Evolutionary conservation across 2,888 invertebrate species (phyloP), one percentile per base, ranked within the genome.

Genomic region (Cryptus viduatorius): DNA sequence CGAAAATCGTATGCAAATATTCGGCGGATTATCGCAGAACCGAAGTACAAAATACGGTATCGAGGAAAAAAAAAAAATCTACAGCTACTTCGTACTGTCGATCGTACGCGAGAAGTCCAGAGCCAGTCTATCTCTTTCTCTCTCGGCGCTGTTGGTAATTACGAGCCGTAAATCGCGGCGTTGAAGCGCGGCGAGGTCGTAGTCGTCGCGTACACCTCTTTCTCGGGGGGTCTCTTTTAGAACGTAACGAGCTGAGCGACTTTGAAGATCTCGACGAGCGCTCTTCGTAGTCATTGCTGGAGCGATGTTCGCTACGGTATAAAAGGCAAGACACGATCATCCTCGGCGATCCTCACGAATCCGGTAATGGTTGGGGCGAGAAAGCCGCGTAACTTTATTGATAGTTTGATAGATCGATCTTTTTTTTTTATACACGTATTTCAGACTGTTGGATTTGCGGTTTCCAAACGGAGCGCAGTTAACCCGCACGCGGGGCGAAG

Each of bases 231-330:
- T 59, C 71, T 79, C 73, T 83, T 67, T 79, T 76, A 85, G 88
- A 87, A 86, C 82, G 88, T 87, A 89, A 89, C 89, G 88, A 89
- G 89, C 82, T 88, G 88, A 86, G 81, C 88, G 89, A 89, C 90
- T 90, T 89, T 87, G 88, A 90, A 88, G 87, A 89, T 85, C 78
- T 71, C 77, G 65, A 5, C 44, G 76, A 89, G 86, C 59, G 85
- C 80, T 79, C 61, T 42, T 75, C 46, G 16, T 44, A 16, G 16
- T n/a, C 16, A 46, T n/a, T 46, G 77, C 48, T 24, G 44, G 42
- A 56, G 24, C 64, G 50, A 5, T 10, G n/a, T 24, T 24, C 44
- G 50, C 16, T 37, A 29, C 24, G 42, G 64, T 76, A 37, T 37
- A 69, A 65, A 67, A 82, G 53, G 56, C 24, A 64, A 59, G 68